Percentiles rank a stretch among this genome's conserved stretches.
These are phyloP conservation scores for Tryphoninae sp. DNA, from an alignment of 2,888 invertebrate species.

Conservation along the genomic window DNA sequence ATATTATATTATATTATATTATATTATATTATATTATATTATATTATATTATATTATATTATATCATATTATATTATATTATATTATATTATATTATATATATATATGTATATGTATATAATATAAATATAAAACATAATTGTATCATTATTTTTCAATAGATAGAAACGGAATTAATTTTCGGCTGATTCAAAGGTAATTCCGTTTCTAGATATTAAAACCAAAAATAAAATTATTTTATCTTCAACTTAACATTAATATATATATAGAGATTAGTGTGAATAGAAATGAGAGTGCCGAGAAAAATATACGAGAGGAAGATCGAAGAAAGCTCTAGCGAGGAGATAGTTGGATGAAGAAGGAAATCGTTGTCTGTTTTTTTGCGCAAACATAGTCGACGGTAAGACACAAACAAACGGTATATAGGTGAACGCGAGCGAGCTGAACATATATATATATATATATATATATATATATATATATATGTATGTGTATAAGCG, in stretches of 20 bases:
- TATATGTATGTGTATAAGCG: background rate
- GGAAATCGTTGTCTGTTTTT: slow-evolving; percentile 48
- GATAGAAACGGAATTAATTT: no score
- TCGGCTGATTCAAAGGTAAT: no score
- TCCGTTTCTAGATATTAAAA: no score
- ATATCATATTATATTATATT: no score
- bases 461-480: background rate
- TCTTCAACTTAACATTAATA: background rate
- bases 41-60: no score
- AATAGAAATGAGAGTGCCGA: slow-evolving; percentile 12
- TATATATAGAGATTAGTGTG: background rate
- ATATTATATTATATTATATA: no score
- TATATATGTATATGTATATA: no score
- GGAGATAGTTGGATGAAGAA: slow-evolving; percentile 38
- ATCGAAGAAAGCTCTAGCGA: slow-evolving; percentile 52
- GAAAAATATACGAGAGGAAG: slow-evolving; percentile 44
- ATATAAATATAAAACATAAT: no score
- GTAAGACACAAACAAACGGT: background rate
- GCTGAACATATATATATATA: background rate
- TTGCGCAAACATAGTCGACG: slow-evolving; percentile 2
- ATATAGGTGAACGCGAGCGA: background rate
- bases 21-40: no score
- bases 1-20: no score
- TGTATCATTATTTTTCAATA: no score
- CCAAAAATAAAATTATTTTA: no score